Base-by-base conservation (phyloP, 2,113 vertebrate genomes). In the Ceratotherium simum region DNA sequence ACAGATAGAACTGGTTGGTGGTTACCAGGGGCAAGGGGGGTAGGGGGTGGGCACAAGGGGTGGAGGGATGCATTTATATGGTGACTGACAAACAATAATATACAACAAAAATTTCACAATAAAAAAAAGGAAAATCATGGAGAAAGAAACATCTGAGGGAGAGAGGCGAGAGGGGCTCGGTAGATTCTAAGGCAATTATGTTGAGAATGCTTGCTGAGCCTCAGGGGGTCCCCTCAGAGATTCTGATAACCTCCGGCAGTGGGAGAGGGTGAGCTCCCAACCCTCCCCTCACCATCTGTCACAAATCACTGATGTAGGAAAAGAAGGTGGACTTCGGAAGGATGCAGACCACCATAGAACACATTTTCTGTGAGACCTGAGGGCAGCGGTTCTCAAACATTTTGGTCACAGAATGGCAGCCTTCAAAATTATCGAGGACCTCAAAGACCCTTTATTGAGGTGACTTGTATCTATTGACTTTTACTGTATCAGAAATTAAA, bases 371-470 rank as follows among this genome's bases (percentile, higher is more conserved):
- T 27, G 60, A 65, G 31, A 80, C 25, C 42, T 36, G 31, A 46
- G 67, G 80, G 33, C 8, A 48, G n/a, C 70, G 18, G 51, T 36
- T 67, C 91, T 96, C 54, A 91, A 76, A 56, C 2, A 67, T 70
- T 48, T 23, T 29, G 58, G 27, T 62, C 64, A 89, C 48, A 88
- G 16, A 27, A 62, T 9, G 10, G 23, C 62, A 78, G 18, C 78
- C 83, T 96, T 78, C 58, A 95, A 91, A 93, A 39, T 76, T 42
- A 95, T 13, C 14, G 72, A 73, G 36, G 12, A 51, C 20, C 51
- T 27, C 31, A 76, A 80, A 60, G 83, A 70, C 18, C 3, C 89
- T 89, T 81, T 51, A 89, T n/a, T 62, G 64, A 80, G 20, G 21
- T 56, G 51, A 5, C 31, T 75, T 65, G 5, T 82, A 42, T 72